phyloP scores from a whole-genome alignment of 2,888 invertebrate genomes.

The Sialis lutaria region DNA sequence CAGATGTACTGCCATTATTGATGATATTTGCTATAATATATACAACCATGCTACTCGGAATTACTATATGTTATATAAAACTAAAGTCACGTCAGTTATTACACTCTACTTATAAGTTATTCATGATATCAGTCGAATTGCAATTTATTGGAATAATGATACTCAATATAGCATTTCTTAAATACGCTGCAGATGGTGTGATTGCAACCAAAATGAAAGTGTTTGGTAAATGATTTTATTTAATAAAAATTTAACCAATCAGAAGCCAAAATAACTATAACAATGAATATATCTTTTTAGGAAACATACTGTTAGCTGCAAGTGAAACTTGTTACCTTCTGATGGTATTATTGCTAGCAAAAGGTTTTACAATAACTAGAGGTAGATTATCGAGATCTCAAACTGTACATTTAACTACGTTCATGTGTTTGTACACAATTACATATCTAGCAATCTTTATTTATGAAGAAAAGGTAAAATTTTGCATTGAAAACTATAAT shows the following conservation, averaged over 20 bases:
- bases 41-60: conserved; percentile 48
- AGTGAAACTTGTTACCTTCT: conserved; percentile 63
- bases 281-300: conserved; percentile 27
- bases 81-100: conserved; percentile 62
- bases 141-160: conserved; percentile 55
- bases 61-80: conserved; percentile 58
- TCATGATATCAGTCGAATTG: conserved; percentile 47
- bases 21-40: conserved; percentile 59
- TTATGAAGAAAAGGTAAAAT: conserved; percentile 55
- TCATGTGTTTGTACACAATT: conserved; percentile 59
- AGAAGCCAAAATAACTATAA: neutral
- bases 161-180: conserved; percentile 52
- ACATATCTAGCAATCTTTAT: conserved; percentile 61
- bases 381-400: conserved; percentile 57
- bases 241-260: too few species aligned
- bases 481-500: conserved; percentile 1
- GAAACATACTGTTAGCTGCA: conserved; percentile 51
- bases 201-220: conserved; percentile 32
- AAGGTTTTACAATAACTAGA: conserved; percentile 81
- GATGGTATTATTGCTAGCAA: conserved; percentile 64
- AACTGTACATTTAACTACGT: conserved; percentile 58
- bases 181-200: conserved; percentile 58
- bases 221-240: conserved; percentile 23
- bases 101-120: conserved; percentile 79
- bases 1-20: conserved; percentile 75